Percentiles rank a stretch among this genome's conserved stretches.
These are phyloP conservation scores for Falcaria lacertinaria DNA, from an alignment of 2,888 invertebrate species.

Conservation along the genomic window DNA sequence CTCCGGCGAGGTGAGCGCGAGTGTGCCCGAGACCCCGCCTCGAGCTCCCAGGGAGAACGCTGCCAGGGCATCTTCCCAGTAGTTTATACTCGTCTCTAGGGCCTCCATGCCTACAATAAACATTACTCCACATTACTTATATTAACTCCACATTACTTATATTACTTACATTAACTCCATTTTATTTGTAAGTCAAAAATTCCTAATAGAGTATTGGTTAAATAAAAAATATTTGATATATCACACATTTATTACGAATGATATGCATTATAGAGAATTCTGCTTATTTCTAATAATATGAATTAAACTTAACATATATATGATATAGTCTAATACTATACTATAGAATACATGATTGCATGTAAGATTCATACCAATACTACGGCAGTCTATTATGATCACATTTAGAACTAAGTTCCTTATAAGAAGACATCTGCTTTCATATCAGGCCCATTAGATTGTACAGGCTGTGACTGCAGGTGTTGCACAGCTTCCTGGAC, in stretches of 20 bases:
- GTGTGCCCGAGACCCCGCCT: slow-evolving; percentile 73
- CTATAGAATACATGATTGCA: neutral
- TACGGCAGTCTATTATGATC: neutral
- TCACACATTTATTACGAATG: neutral
- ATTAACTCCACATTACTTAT: too few relatives aligned
- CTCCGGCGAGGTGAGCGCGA: slow-evolving; percentile 88
- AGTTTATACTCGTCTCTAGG: slow-evolving; percentile 92
- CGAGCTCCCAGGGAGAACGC: slow-evolving; percentile 84
- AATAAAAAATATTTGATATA: neutral
- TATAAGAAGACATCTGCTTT: slow-evolving; percentile 41
- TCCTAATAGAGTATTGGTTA: neutral
- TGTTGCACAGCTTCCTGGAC: slow-evolving; percentile 53
- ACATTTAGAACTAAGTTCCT: neutral
- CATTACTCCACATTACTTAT: too few relatives aligned
- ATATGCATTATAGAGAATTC: neutral
- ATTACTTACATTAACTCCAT: too few relatives aligned
- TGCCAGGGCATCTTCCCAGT: slow-evolving; percentile 96
- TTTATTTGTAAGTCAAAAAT: too few relatives aligned
- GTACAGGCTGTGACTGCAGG: slow-evolving; percentile 35
- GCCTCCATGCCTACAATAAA: slow-evolving; percentile 91
- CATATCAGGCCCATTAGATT: slow-evolving; percentile 35
- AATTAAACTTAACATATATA: neutral
- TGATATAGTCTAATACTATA: neutral
- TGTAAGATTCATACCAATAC: neutral
- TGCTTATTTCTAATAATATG: too few relatives aligned